Base-by-base conservation (phyloP, 2,888 invertebrate species). In the Hydropsyche betteni region DNA sequence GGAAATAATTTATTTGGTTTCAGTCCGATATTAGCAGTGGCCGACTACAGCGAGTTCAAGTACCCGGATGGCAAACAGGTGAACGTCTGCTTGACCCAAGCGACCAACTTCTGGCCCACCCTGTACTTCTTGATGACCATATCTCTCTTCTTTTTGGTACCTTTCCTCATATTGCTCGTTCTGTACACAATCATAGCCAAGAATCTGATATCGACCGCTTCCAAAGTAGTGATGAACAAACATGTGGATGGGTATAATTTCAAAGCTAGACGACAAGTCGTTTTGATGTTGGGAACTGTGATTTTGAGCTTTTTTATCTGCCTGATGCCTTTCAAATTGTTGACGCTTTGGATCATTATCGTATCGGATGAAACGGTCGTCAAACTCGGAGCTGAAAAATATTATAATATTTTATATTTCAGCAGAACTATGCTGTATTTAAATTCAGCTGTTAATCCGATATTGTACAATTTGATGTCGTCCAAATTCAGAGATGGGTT, bases 401-500 rank as follows among this genome's bases (percentile, higher is more conserved):
- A 94, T 86, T 94, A 94, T 83, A 93, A 92, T 82, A 87, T 96
- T 69, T 85, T 96, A 50, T 94, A 93, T 83, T 94, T 95, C 83
- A 93, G 93, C 79, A 89, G 96, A 80, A 91, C 95, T 69, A 94
- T 96, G 93, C 86, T 94, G 73, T 96, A 96, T 82, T 87, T 96
- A 78, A 96, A 97, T 84, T 96, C 96, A 4, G 96, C 95, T 55
- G 90, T 95, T 80, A 96, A 97, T 84, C 96, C 96, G 0, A 93
- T 96, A 80, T 86, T 97, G n/a, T 97, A 97, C 83, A 96, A 96
- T 83, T 86, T 96, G 79, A 95, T 96, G 93, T 95, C 95, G 58
- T 94, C 95, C 2, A 96, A 95, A 85, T 97, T 97, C 83, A 90
- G 96, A 2, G 89, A 91, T 75, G 94, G 94, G 0, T 95, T 95